These are phyloP conservation scores for Sanderia malayensis DNA, from an alignment of 30 jellyfish, hydroid and myxozoan species.

Conservation along the genomic window DNA sequence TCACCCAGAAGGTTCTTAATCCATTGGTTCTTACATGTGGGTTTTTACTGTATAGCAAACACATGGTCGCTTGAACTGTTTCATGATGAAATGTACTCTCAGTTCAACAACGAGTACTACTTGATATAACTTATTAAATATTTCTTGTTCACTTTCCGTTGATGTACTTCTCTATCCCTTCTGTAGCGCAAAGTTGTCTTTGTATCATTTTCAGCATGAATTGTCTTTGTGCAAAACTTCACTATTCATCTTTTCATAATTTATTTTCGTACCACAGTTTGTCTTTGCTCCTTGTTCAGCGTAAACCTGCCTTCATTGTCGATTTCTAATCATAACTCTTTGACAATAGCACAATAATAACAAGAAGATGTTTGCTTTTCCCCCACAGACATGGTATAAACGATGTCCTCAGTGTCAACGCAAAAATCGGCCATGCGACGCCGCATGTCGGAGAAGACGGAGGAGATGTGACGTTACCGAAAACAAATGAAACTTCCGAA, in stretches of 20 bases:
- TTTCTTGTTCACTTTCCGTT: no score
- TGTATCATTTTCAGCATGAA: background rate
- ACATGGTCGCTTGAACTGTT: no score
- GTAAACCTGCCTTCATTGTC: background rate
- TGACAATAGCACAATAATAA: no score
- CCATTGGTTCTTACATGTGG: no score
- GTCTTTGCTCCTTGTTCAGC: background rate
- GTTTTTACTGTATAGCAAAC: no score
- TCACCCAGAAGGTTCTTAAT: no score
- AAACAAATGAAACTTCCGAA: constrained; percentile 15
- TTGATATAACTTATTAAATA: no score
- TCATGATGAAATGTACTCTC: no score
- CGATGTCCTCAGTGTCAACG: constrained; percentile 34
- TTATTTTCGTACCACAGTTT: background rate
- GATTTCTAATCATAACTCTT: background rate
- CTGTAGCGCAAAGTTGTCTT: background rate
- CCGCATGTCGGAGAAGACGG: background rate
- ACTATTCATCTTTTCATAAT: background rate
- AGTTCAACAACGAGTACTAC: no score
- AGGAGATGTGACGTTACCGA: constrained; percentile 1
- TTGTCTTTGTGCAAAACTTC: background rate
- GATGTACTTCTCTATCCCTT: no score
- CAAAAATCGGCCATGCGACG: constrained; percentile 18
- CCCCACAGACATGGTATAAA: constrained; percentile 35
- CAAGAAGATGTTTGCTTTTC: no score